Evolutionary conservation across 2,888 invertebrate genomes (phyloP).

Genomic region (Macropis europaea): DNA sequence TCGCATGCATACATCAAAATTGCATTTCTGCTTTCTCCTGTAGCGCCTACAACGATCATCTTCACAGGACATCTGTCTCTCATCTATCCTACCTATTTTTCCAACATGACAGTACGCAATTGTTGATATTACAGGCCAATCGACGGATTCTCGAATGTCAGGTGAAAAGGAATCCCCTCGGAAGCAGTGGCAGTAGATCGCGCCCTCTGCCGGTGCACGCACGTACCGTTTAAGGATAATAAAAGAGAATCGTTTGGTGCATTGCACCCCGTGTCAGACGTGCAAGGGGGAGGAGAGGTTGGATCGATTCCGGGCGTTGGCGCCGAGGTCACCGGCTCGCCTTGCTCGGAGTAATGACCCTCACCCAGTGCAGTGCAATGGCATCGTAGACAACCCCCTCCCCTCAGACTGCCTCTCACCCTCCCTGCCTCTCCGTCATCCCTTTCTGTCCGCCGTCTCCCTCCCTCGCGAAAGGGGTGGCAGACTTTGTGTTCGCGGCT

Average conservation of each 20-base stretch:
- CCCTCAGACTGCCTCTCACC: neutral
- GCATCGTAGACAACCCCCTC: slow-evolving; percentile 76
- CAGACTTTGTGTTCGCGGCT: slow-evolving; percentile 33
- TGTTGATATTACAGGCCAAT: too few relatives aligned
- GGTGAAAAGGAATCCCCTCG: too few relatives aligned
- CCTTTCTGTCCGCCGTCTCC: slow-evolving; percentile 1
- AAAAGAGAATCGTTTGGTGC: slow-evolving; percentile 70
- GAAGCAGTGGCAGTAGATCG: neutral
- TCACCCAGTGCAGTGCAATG: slow-evolving; percentile 80
- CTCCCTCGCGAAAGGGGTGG: slow-evolving; percentile 75
- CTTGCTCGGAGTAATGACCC: slow-evolving; percentile 80
- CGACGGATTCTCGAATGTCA: too few relatives aligned
- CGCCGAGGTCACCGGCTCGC: slow-evolving; percentile 80
- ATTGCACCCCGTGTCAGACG: slow-evolving; percentile 69
- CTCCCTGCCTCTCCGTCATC: slow-evolving; percentile 76
- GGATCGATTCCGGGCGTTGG: slow-evolving; percentile 80
- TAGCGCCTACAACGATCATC: too few relatives aligned
- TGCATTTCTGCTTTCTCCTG: too few relatives aligned
- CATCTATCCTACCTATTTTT: too few relatives aligned
- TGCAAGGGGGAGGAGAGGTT: slow-evolving; percentile 66
- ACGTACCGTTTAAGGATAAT: slow-evolving; percentile 44
- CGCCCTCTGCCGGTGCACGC: slow-evolving; percentile 24
- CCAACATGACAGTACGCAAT: too few relatives aligned
- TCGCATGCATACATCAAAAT: too few relatives aligned
- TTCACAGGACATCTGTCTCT: too few relatives aligned